Base-by-base conservation (phyloP, 2,888 invertebrate species). In the Phaedon cochleariae region DNA sequence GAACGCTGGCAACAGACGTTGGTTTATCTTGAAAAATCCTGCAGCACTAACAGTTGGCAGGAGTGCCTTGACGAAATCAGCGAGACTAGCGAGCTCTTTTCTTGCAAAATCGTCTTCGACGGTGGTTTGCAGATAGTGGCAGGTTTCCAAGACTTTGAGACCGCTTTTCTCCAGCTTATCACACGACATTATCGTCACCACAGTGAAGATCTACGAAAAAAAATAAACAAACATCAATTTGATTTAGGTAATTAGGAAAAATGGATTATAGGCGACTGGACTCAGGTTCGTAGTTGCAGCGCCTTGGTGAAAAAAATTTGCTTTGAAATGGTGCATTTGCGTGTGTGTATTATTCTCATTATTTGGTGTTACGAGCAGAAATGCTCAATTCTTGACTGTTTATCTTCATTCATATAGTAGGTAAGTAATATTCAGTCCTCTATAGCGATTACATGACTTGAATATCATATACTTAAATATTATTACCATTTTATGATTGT, bases 11-110 rank as follows among this genome's bases (percentile, higher is more conserved):
- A 67, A 31, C 6, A 67, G 46, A 17, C 54, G 37, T 54, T 59
- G 61, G 17, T 67, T 64, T 18, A 67, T 26, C 15, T 18, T 6
- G 31, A 67, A 67, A 37, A 64, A 67, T 34, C 67, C 67, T 6
- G 62, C 57, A 1, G 64, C 67, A 10, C 64, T 54, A 51, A 64
- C 59, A 15, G 37, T 64, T 9, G 67, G 67, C 1, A 57, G 46
- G 4, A 67, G 41, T n/a, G 53, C 64, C 54, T 51, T 55, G 1
- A 60, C 20, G 26, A 41, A 60, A 51, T 57, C 57, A 18, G 59
- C 26, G 12, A 65, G 49, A n/a, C 51, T 22, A 6, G 45, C 18
- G 4, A 65, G 54, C 22, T 65, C 60, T 9, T 60, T 34, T 31
- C 55, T 46, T 9, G 51, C 22, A 3, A 54, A 37, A 2, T 59